phyloP scores from a whole-genome alignment of 2,888 invertebrate species.

The Stenodera caucasica region DNA sequence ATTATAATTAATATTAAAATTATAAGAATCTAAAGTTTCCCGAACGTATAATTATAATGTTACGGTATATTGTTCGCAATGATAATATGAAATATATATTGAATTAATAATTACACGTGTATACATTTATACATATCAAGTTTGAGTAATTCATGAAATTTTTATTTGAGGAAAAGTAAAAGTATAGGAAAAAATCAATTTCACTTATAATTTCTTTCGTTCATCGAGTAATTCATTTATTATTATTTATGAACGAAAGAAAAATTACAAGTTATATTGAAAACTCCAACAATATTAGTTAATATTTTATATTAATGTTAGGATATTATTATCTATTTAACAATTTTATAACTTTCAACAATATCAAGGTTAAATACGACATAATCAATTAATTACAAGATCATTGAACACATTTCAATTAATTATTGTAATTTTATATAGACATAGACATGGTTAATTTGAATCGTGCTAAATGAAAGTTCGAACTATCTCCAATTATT shows the following conservation, averaged over 20 bases:
- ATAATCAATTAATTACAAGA: too few species aligned
- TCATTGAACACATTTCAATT: too few species aligned
- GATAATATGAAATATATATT: not conserved
- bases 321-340: not conserved
- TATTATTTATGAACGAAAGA: not conserved
- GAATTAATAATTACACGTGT: not conserved
- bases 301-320: too few species aligned
- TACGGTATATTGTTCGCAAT: conserved; percentile 5
- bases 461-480: too few species aligned
- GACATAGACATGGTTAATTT: too few species aligned
- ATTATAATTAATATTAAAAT: conserved; percentile 5
- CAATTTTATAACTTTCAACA: not conserved
- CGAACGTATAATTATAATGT: conserved; percentile 5
- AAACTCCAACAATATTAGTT: too few species aligned
- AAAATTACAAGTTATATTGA: not conserved
- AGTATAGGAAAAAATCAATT: too few species aligned
- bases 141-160: too few species aligned
- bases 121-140: not conserved
- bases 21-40: conserved; percentile 1
- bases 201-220: too few species aligned
- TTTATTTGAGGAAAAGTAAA: too few species aligned
- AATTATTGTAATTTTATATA: not conserved
- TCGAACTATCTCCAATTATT: too few species aligned
- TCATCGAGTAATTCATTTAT: not conserved
- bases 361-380: not conserved